phyloP scores from a whole-genome alignment of 2,888 invertebrate genomes.

The Dyspetes luteomarginatus region DNA sequence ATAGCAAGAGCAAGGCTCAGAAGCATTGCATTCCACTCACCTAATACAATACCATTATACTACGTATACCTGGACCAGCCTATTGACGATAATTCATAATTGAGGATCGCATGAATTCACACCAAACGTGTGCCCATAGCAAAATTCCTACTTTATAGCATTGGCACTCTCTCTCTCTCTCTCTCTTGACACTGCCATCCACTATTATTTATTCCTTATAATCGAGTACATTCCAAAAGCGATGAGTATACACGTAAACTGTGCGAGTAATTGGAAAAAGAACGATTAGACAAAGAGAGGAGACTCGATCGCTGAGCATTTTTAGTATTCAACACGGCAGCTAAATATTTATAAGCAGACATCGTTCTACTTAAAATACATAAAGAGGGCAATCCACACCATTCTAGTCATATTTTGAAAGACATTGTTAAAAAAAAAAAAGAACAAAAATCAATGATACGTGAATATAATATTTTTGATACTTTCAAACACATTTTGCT shows the following conservation, averaged over 20 bases:
- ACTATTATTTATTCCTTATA: slow-evolving; percentile 10
- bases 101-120: slow-evolving; percentile 51
- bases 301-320: no score
- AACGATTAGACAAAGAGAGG: no score
- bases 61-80: slow-evolving; percentile 41
- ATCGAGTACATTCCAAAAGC: not conserved
- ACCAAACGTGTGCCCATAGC: slow-evolving; percentile 10
- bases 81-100: slow-evolving; percentile 69
- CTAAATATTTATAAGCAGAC: no score
- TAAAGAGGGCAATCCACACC: no score
- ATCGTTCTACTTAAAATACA: no score
- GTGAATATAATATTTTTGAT: no score
- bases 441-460: no score
- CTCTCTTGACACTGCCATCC: not conserved
- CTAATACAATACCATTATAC: slow-evolving; percentile 20
- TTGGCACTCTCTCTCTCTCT: not conserved
- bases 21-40: slow-evolving; percentile 46
- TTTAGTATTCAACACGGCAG: no score
- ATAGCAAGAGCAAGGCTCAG: slow-evolving; percentile 14
- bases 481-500: no score
- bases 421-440: no score
- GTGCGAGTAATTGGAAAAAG: no score
- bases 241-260: not conserved
- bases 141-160: slow-evolving; percentile 19
- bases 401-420: no score